Conservation (phyloP, 1,140 invertebrate species). For the Andrena cerasifolii region DNA sequence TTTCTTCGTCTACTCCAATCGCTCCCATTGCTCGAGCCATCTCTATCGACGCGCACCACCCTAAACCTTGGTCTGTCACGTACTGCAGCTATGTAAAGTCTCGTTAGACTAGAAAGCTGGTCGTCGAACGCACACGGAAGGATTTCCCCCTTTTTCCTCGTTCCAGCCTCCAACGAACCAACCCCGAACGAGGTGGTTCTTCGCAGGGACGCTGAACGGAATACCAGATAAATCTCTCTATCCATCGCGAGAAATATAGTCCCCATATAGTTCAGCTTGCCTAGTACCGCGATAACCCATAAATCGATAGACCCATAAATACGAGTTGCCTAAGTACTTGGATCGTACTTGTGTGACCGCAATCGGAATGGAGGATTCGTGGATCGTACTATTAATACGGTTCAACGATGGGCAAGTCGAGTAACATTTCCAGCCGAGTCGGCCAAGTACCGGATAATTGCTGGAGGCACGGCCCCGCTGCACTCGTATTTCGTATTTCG, state of each 20-base stretch:
- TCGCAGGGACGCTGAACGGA: too few relatives aligned
- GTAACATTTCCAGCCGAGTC: slow-evolving; percentile 13
- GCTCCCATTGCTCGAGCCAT: slow-evolving; percentile 40
- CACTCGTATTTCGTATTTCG: slow-evolving; percentile 48
- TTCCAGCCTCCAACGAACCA: neutral
- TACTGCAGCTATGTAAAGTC: slow-evolving; percentile 71
- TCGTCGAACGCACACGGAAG: slow-evolving; percentile 58
- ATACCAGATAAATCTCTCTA: neutral
- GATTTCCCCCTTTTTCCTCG: slow-evolving; percentile 32
- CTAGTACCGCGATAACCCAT: too few relatives aligned
- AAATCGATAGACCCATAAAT: too few relatives aligned
- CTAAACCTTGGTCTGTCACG: slow-evolving; percentile 68
- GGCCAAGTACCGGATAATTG: slow-evolving; percentile 30
- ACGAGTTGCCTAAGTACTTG: too few relatives aligned
- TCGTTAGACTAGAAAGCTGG: slow-evolving; percentile 66
- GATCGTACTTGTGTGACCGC: too few relatives aligned
- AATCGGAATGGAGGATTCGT: slow-evolving; percentile 15
- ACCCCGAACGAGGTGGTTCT: too few relatives aligned
- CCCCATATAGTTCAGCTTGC: too few relatives aligned
- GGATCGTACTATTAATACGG: slow-evolving; percentile 21
- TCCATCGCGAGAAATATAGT: too few relatives aligned
- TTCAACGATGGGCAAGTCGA: slow-evolving; percentile 3
- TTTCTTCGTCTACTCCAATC: slow-evolving; percentile 19
- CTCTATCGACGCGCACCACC: slow-evolving; percentile 36
- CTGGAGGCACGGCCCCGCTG: slow-evolving; percentile 10